phyloP scores from a whole-genome alignment of 2,797 vertebrate species.

The Arremon aurantiirostris region DNA sequence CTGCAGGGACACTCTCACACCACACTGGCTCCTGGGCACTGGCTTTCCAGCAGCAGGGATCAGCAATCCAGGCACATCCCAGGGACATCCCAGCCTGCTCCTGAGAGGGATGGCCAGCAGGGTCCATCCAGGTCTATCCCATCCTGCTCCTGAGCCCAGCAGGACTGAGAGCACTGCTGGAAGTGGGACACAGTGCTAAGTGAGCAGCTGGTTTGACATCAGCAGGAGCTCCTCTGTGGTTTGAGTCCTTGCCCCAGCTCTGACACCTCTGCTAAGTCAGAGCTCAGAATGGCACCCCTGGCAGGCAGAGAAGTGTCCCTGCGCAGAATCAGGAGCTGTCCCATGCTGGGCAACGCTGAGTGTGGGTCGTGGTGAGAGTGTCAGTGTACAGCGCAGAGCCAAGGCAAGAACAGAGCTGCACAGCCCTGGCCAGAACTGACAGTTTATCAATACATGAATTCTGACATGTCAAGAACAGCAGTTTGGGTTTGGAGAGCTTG shows the following conservation, averaged over 20 bases:
- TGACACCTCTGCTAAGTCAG: not conserved
- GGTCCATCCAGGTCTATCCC: not conserved
- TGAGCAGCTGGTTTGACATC: not conserved
- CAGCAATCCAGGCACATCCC: too few species aligned
- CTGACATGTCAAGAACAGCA: not conserved
- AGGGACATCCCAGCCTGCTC: too few species aligned
- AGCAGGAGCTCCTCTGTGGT: not conserved
- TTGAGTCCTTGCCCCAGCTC: not conserved
- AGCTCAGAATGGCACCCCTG: not conserved
- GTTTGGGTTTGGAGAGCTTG: not conserved
- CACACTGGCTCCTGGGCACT: rapidly evolving
- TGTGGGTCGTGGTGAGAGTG: rapidly evolving
- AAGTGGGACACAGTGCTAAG: not conserved
- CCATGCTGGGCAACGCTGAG: rapidly evolving
- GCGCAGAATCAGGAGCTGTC: not conserved
- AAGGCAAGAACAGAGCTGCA: not conserved
- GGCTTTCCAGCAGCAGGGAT: not conserved
- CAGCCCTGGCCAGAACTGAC: not conserved
- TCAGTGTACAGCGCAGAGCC: not conserved
- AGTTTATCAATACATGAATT: not conserved
- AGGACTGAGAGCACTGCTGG: not conserved
- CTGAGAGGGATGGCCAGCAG: too few species aligned
- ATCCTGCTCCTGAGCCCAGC: not conserved
- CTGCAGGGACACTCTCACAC: not conserved
- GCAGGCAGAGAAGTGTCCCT: rapidly evolving